phyloP scores from a whole-genome alignment of 2,113 vertebrate species.

The Agapornis roseicollis region DNA sequence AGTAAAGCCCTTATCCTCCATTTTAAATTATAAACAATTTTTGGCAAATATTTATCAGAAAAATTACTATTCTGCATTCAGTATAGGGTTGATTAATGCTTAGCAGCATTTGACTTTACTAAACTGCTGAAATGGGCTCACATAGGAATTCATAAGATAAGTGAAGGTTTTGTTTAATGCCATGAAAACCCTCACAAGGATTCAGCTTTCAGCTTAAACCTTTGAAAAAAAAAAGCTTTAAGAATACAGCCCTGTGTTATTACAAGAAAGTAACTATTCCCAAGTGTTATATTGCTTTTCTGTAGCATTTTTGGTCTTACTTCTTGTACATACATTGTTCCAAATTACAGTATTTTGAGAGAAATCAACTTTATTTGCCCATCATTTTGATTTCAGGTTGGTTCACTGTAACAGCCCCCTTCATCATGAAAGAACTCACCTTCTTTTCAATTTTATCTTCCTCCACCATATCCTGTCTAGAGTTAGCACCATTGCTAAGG shows the following conservation, averaged over 20 bases:
- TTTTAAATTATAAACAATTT: background rate
- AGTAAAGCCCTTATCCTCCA: background rate
- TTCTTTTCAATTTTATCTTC: background rate
- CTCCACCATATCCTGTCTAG: slow-evolving; percentile 27
- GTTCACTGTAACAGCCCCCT: background rate
- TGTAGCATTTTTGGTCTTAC: background rate
- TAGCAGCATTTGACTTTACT: background rate
- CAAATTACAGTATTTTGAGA: background rate
- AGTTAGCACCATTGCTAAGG: background rate
- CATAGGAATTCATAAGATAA: background rate
- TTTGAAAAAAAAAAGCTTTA: background rate
- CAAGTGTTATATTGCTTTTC: background rate
- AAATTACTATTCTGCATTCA: background rate
- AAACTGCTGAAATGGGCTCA: background rate
- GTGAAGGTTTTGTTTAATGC: background rate
- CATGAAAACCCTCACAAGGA: background rate
- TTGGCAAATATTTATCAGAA: background rate
- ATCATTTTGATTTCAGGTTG: background rate
- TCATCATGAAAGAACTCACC: background rate
- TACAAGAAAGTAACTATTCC: background rate
- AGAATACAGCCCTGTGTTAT: background rate
- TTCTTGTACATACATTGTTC: background rate
- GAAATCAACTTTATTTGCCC: background rate
- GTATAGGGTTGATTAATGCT: background rate
- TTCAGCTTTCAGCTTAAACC: background rate